Percentiles rank a stretch among this genome's conserved stretches.
Evolutionary conservation across 2,888 invertebrate species (phyloP).

Genomic region (Slavum lentiscoides): DNA sequence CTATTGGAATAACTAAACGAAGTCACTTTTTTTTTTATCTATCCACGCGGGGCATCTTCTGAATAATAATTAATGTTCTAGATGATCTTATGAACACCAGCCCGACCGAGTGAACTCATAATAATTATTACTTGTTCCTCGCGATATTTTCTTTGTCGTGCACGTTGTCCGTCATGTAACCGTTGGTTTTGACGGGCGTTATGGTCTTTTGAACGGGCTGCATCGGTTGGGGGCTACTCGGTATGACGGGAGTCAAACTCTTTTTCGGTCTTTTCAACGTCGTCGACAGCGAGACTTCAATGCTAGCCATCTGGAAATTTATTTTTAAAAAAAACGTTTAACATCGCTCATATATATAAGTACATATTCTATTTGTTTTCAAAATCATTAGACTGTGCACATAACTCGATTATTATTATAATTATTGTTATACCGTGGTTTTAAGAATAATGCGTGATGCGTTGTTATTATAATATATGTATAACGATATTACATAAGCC

Average conservation of each 20-base stretch:
- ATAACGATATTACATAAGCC: too few relatives aligned
- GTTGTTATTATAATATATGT: too few relatives aligned
- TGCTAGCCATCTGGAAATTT: conserved; percentile 74
- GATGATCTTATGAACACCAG: too few relatives aligned
- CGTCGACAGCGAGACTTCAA: conserved; percentile 75
- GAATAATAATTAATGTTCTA: too few relatives aligned
- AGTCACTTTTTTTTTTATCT: too few relatives aligned
- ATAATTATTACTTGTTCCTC: conserved; percentile 20
- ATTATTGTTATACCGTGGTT: neutral
- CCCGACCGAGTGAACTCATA: neutral
- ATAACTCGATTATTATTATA: neutral
- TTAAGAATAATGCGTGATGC: too few relatives aligned
- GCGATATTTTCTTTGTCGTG: conserved; percentile 37
- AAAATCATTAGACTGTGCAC: neutral
- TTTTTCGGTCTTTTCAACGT: conserved; percentile 63
- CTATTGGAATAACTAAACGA: too few relatives aligned
- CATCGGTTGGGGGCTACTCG: conserved; percentile 16
- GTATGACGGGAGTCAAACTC: conserved; percentile 41
- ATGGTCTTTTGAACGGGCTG: conserved; percentile 16
- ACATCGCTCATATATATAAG: neutral
- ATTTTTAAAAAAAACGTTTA: neutral
- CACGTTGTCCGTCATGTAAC: conserved; percentile 18
- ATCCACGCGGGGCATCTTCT: too few relatives aligned
- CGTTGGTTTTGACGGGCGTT: conserved; percentile 28
- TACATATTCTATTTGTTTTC: neutral